Evolutionary conservation across 2,888 invertebrate species (phyloP).

Genomic region (Coenonympha arcania): DNA sequence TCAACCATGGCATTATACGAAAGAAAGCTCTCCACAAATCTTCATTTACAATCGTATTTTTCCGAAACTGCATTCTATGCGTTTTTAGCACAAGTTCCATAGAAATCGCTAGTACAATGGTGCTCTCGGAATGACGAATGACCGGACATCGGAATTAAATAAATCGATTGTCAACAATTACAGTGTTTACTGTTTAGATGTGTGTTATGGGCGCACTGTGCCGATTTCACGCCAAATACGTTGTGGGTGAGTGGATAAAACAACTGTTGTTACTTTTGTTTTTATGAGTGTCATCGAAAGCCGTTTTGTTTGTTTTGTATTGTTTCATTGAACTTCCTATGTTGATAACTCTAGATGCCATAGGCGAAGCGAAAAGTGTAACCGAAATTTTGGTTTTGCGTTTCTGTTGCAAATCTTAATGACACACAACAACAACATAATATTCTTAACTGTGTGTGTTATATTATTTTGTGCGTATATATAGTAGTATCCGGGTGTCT

Average conservation of each 20-base stretch:
- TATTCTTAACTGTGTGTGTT: no score
- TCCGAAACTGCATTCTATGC: not conserved
- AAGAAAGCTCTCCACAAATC: constrained; percentile 6
- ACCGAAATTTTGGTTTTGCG: no score
- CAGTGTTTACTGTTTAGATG: constrained; percentile 35
- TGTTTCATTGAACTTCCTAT: not conserved
- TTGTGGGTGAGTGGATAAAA: constrained; percentile 52
- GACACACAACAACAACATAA: no score
- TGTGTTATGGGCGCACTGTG: constrained; percentile 69
- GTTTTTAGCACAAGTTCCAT: not conserved
- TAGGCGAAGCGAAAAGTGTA: no score
- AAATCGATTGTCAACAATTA: constrained; percentile 15
- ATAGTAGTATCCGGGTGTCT: no score
- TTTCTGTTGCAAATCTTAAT: no score
- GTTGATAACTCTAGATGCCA: no score
- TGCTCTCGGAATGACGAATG: constrained; percentile 1
- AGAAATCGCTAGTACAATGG: constrained; percentile 5
- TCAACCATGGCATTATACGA: not conserved
- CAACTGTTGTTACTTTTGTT: not conserved
- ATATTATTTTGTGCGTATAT: no score
- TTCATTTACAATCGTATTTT: not conserved
- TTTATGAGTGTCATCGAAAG: constrained; percentile 3
- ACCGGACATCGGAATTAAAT: constrained; percentile 13
- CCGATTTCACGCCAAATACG: constrained; percentile 66
- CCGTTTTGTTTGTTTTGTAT: not conserved